These are phyloP conservation scores for Cyphomyrus plagiostoma DNA, from an alignment of 2,113 vertebrate genomes.

Conservation along the genomic window DNA sequence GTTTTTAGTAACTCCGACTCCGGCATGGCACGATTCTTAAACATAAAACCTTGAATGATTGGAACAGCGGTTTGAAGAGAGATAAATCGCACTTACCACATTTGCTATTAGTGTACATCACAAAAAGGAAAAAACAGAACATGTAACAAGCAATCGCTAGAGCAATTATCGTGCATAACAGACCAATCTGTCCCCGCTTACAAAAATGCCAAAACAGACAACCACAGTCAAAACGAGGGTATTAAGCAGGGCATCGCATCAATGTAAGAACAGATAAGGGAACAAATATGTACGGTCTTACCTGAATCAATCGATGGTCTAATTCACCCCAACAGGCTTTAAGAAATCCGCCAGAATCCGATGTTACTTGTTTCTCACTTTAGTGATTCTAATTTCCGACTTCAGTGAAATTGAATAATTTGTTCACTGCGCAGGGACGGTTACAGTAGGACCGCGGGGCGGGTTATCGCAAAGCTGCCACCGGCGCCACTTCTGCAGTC, in stretches of 20 bases:
- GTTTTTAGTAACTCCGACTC: background rate
- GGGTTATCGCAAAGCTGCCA: constrained; percentile 25
- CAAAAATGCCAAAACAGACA: background rate
- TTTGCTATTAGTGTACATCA: background rate
- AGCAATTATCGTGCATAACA: background rate
- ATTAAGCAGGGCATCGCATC: background rate
- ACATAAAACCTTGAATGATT: background rate
- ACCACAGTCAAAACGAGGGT: background rate
- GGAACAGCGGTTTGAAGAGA: background rate
- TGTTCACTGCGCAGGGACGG: constrained; percentile 37
- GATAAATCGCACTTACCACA: background rate
- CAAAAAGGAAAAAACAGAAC: background rate
- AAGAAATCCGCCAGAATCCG: constrained; percentile 33
- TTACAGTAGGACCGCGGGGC: background rate
- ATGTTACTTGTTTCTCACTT: constrained; percentile 45
- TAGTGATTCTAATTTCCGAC: constrained; percentile 40
- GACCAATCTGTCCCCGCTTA: background rate
- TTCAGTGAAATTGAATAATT: constrained; percentile 36
- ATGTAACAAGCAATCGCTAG: background rate
- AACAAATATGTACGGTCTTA: constrained; percentile 42
- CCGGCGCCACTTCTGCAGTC: constrained; percentile 24
- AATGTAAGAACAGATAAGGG: background rate
- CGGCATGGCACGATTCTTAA: background rate
- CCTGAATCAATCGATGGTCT: constrained; percentile 48
- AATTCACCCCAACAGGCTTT: constrained; percentile 26